Evolutionary conservation across 2,797 vertebrate species (phyloP).

Genomic region (Pipistrellus nathusii): DNA sequence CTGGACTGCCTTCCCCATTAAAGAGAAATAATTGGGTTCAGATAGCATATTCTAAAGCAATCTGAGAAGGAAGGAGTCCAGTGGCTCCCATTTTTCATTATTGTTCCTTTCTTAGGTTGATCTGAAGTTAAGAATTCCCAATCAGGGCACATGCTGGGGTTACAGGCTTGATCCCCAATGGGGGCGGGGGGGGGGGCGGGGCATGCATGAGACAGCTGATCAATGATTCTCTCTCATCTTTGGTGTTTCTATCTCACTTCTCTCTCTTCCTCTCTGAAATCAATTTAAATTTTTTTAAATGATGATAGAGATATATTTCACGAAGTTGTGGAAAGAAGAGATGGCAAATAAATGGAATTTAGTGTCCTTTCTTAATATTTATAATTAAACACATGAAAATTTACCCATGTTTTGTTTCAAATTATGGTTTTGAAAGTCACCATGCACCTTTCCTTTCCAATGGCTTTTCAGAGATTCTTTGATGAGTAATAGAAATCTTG

Average conservation of each 20-base stretch:
- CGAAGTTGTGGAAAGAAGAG: not conserved
- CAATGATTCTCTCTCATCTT: too few relatives aligned
- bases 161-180: too few relatives aligned
- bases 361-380: not conserved
- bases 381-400: slow-evolving; percentile 38
- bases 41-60: not conserved
- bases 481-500: slow-evolving; percentile 56
- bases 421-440: slow-evolving; percentile 52
- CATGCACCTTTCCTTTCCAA: slow-evolving; percentile 28
- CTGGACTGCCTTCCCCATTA: slow-evolving; percentile 11
- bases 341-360: not conserved
- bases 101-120: not conserved
- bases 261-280: too few relatives aligned
- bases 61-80: not conserved
- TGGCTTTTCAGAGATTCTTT: slow-evolving; percentile 56
- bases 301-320: not conserved
- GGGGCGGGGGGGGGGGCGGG: too few relatives aligned
- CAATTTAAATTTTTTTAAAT: too few relatives aligned
- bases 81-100: not conserved
- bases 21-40: slow-evolving; percentile 49
- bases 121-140: slow-evolving; percentile 19
- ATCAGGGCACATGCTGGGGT: too few relatives aligned
- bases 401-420: slow-evolving; percentile 30
- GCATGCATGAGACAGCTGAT: too few relatives aligned
- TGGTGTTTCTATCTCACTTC: too few relatives aligned